These are phyloP conservation scores for Stegodyphus dumicola DNA, from an alignment of 1,140 invertebrate genomes.

Conservation along the genomic window DNA sequence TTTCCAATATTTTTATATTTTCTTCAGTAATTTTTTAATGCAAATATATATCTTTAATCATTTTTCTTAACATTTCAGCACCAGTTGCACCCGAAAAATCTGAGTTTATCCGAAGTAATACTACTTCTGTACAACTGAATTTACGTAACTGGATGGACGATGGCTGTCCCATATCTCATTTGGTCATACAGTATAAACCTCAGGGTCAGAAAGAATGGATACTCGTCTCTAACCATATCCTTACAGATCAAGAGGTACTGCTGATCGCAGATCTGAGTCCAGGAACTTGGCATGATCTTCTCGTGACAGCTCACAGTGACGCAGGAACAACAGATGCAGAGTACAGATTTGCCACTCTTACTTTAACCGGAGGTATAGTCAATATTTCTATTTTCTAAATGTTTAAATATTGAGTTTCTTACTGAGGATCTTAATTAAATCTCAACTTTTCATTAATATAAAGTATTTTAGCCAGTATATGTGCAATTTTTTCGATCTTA, in stretches of 20 bases:
- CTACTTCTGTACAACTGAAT: conserved; percentile 69
- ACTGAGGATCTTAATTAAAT: too few species aligned
- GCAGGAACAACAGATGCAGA: conserved; percentile 94
- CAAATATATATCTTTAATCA: too few species aligned
- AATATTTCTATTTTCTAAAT: conserved; percentile 7
- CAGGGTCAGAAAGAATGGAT: conserved; percentile 64
- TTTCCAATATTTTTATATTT: too few species aligned
- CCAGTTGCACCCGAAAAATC: conserved; percentile 63
- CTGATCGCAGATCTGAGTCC: conserved; percentile 67
- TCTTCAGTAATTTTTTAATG: too few species aligned
- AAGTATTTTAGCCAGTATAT: too few species aligned
- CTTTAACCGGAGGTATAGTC: conserved; percentile 79
- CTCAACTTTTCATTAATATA: too few species aligned
- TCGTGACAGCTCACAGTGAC: conserved; percentile 95
- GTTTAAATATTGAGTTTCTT: not conserved
- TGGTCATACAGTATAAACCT: conserved; percentile 70
- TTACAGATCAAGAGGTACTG: conserved; percentile 58
- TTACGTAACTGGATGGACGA: conserved; percentile 72
- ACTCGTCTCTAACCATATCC: conserved; percentile 62
- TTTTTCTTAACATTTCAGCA: conserved; percentile 39
- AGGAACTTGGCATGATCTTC: conserved; percentile 71
- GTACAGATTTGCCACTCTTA: conserved; percentile 94
- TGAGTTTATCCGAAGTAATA: conserved; percentile 66
- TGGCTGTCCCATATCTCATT: conserved; percentile 73
- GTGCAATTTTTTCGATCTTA: too few species aligned